Conservation (phyloP, 1,140 invertebrate species). For the Teleogryllus occipitalis region DNA sequence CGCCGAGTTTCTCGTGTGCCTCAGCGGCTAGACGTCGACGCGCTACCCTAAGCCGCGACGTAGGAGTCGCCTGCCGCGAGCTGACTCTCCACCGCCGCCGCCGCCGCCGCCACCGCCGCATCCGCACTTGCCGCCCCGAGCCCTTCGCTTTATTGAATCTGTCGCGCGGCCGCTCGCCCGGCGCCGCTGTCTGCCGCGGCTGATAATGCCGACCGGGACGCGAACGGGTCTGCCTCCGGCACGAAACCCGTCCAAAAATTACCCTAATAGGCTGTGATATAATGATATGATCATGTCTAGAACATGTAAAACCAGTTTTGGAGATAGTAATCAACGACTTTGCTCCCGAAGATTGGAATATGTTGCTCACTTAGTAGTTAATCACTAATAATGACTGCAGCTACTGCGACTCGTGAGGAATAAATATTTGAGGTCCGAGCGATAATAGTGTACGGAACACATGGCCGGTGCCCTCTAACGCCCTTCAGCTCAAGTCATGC, state of each 20-base stretch:
- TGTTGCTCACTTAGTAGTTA: not conserved
- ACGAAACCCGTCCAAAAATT: not conserved
- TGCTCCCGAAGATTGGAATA: not conserved
- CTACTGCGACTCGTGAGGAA: not conserved
- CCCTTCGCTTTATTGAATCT: no score
- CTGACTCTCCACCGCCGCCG: no score
- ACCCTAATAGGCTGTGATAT: not conserved
- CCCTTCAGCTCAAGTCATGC: not conserved
- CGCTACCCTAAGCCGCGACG: no score
- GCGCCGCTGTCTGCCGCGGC: no score
- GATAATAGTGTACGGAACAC: not conserved
- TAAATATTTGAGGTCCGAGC: not conserved
- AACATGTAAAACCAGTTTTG: not conserved
- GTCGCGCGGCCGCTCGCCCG: no score
- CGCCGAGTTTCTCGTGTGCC: no score
- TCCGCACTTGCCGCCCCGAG: no score
- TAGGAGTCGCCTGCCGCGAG: no score
- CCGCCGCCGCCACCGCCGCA: no score
- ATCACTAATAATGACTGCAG: not conserved
- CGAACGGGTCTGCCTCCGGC: not conserved
- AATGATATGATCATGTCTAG: not conserved
- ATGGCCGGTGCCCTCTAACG: not conserved
- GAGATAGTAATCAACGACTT: not conserved
- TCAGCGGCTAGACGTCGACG: no score
- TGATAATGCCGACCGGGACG: no score